phyloP scores from a whole-genome alignment of 2,113 vertebrate genomes.

The Camelus bactrianus region DNA sequence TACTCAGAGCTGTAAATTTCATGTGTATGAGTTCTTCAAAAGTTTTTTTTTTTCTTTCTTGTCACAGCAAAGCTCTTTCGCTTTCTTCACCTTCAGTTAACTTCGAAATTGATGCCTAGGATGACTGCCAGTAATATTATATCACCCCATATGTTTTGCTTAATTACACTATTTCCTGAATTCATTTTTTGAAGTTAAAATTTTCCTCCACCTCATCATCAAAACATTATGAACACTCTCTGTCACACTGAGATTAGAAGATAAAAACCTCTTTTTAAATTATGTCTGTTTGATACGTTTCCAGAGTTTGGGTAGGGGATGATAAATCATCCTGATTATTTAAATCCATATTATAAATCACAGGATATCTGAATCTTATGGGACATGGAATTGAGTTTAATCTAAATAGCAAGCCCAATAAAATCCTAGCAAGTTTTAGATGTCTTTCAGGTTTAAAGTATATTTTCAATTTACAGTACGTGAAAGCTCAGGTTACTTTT shows the following conservation, averaged over 20 bases:
- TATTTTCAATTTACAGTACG: slow-evolving; percentile 57
- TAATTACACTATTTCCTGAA: slow-evolving; percentile 75
- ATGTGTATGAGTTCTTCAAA: slow-evolving; percentile 39
- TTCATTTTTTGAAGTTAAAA: slow-evolving; percentile 73
- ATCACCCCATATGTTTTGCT: slow-evolving; percentile 80
- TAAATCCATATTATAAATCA: slow-evolving; percentile 68
- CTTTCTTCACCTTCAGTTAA: slow-evolving; percentile 68
- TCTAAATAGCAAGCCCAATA: slow-evolving; percentile 31
- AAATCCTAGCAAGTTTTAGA: background rate
- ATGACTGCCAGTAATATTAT: slow-evolving; percentile 79
- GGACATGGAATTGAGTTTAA: background rate
- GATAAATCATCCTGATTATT: slow-evolving; percentile 59
- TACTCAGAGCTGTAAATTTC: slow-evolving; percentile 5
- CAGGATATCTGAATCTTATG: slow-evolving; percentile 44
- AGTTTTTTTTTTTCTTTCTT: background rate
- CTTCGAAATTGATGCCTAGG: slow-evolving; percentile 80
- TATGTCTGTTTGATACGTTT: slow-evolving; percentile 67
- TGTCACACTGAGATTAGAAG: slow-evolving; percentile 75
- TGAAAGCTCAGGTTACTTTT: slow-evolving; percentile 75
- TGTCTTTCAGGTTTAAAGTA: slow-evolving; percentile 9
- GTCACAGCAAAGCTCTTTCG: slow-evolving; percentile 42
- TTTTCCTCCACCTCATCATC: slow-evolving; percentile 60
- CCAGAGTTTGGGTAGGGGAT: slow-evolving; percentile 46
- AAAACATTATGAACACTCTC: slow-evolving; percentile 80
- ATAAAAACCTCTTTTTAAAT: slow-evolving; percentile 73